Evolutionary conservation across 1,140 invertebrate species (phyloP), one percentile per base, ranked within the genome.

Genomic region (Pachyrhynchus sulphureomaculatus): DNA sequence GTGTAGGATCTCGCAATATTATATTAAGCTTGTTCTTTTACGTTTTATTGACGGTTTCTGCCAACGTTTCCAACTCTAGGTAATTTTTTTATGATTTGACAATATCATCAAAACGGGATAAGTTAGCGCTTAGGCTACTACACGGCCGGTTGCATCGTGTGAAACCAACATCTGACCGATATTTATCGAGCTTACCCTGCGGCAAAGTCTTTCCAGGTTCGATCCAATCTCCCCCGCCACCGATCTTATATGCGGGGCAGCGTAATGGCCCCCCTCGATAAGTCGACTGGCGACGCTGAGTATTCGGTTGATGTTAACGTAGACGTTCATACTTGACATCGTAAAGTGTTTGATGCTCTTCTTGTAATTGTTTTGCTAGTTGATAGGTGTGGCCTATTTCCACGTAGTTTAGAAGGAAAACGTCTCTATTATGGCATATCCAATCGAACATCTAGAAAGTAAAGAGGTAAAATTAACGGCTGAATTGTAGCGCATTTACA

Each of bases 281-380:
- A 98, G 83, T 10, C 93, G 84, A 3, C 89, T 84, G 0, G 95
- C 95, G 64, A 95, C 93, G 4, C 90, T 88, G 39, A 97, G 79
- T 33, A 97, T 95, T 17, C 93, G 85, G 74, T 93, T 94, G 34
- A 98, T 95, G 73, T 95, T 96, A 34, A 94, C 90, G 60, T 90
- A 87, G 5, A 91, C 90, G 71, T 91, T 89, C 92, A 91, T 95
- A 51, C 87, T 95, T 66, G 92, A 94, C 69, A 92, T 90, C 0
- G 93, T 93, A 76, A 98, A 98, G 75, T 95, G 90, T 66, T n/a
- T 94, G 93, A 77, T 98, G 96, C 73, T 98, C 93, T 73, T 95
- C 92, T 80, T 98, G 92, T 45, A 97, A 79, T 66, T 91, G 89
- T 75, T 96, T 94, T 13, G 95, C 94, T 66, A 93, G 83, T 66